Conservation (phyloP, 35 echinoderm and acorn worm species). For the Strongylocentrotus purpuratus region DNA sequence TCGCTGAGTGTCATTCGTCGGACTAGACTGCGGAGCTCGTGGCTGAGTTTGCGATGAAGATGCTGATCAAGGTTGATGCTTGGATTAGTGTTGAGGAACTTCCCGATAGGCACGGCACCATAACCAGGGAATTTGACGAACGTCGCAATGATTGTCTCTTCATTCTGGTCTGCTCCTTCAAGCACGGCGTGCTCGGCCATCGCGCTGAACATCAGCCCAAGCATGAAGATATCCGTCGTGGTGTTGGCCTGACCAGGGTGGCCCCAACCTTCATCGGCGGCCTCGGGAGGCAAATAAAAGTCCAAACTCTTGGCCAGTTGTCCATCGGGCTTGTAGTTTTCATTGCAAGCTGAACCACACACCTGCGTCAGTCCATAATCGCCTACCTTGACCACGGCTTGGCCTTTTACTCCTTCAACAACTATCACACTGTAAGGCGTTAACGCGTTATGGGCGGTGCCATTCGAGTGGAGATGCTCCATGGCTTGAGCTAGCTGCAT, state of each 20-base stretch:
- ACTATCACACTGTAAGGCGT: constrained; percentile 82
- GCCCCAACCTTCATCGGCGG: constrained; percentile 65
- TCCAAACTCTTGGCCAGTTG: constrained; percentile 58
- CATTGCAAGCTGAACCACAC: constrained; percentile 67
- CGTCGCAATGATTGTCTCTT: constrained; percentile 51
- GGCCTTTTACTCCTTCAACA: constrained; percentile 55
- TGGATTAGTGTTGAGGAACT: constrained; percentile 84
- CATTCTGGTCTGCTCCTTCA: constrained; percentile 19
- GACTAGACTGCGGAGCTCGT: constrained; percentile 72
- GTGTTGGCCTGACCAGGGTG: constrained; percentile 68
- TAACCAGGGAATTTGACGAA: constrained; percentile 88
- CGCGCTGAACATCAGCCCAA: constrained; percentile 81
- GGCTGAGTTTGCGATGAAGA: constrained; percentile 70
- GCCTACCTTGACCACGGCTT: constrained; percentile 78
- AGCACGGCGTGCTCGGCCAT: constrained; percentile 77
- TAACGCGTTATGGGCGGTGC: constrained; percentile 75
- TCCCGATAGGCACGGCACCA: constrained; percentile 83
- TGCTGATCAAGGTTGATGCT: constrained; percentile 92
- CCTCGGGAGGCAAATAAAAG: constrained; percentile 78
- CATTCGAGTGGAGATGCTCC: constrained; percentile 71
- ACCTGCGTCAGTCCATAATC: constrained; percentile 88
- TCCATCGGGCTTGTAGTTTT: constrained; percentile 68
- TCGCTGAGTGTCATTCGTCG: constrained; percentile 73
- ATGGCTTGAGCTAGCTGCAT: constrained; percentile 74
- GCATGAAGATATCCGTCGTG: constrained; percentile 85